Evolutionary conservation across 2,113 vertebrate genomes (phyloP).

Genomic region (Hippolais icterina): DNA sequence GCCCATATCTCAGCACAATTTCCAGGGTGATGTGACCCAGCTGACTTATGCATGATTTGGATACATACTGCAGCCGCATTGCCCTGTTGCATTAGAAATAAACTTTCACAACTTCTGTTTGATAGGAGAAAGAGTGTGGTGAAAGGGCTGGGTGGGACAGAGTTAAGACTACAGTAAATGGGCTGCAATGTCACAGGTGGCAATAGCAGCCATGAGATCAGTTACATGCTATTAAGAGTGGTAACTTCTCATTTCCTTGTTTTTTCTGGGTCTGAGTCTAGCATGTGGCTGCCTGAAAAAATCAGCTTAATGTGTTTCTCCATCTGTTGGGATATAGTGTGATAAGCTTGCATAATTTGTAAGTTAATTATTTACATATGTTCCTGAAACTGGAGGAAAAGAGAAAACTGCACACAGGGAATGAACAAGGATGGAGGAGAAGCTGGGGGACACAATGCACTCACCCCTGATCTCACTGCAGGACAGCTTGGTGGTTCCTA

Average conservation of each 20-base stretch:
- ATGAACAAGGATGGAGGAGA: not conserved
- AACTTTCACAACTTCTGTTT: not conserved
- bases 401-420: not conserved
- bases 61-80: not conserved
- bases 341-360: slow-evolving; percentile 59
- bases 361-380: slow-evolving; percentile 70
- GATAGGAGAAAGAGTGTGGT: not conserved
- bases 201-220: not conserved
- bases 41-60: accelerated
- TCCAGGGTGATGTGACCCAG: not conserved
- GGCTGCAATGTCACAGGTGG: not conserved
- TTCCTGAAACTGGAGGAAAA: slow-evolving; percentile 36
- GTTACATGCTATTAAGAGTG: not conserved
- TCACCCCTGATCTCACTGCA: not conserved
- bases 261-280: not conserved
- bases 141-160: not conserved
- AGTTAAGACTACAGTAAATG: not conserved
- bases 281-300: slow-evolving; percentile 52
- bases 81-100: not conserved
- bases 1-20: not conserved
- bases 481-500: not conserved
- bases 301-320: slow-evolving; percentile 55
- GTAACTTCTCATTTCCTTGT: slow-evolving; percentile 32
- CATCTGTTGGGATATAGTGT: slow-evolving; percentile 42
- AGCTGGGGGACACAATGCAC: accelerated